phyloP scores from a whole-genome alignment of 2,888 invertebrate species.

The Brassicogethes aeneus region DNA sequence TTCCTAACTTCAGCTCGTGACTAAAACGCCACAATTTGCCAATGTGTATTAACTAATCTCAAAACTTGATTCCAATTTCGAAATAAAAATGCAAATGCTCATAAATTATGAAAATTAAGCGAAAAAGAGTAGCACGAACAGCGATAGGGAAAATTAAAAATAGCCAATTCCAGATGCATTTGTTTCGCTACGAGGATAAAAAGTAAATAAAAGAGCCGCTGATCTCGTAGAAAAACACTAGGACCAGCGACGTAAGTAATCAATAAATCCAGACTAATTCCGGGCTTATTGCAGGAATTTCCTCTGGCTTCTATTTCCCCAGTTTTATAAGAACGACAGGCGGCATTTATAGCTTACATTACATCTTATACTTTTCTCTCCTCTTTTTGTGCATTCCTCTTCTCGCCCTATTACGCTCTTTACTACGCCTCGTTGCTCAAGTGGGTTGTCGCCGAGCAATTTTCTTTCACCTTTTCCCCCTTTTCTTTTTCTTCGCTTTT shows the following conservation, averaged over 20 bases:
- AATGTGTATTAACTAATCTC: too few relatives aligned
- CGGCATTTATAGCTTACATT: conserved; percentile 26
- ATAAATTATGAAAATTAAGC: too few relatives aligned
- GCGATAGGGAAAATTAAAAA: neutral
- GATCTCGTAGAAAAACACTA: conserved; percentile 32
- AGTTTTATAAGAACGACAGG: conserved; percentile 22
- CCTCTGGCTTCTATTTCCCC: conserved; percentile 17
- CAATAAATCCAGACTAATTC: conserved; percentile 41
- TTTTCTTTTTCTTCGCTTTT: too few relatives aligned
- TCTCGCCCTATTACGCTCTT: conserved; percentile 3
- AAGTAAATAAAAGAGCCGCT: conserved; percentile 30
- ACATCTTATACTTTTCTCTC: conserved; percentile 16
- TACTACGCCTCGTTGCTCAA: neutral
- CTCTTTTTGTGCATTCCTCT: conserved; percentile 13
- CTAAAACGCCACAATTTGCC: too few relatives aligned
- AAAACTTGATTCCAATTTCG: too few relatives aligned
- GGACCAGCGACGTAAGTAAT: conserved; percentile 30
- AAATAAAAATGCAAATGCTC: too few relatives aligned
- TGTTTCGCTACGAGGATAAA: conserved; percentile 20
- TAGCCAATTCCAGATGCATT: neutral
- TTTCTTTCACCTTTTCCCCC: neutral
- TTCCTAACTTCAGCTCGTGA: too few relatives aligned
- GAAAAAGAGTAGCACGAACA: too few relatives aligned
- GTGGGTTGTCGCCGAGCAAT: neutral
- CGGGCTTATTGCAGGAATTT: conserved; percentile 33